Base-by-base conservation (phyloP, 2,113 vertebrate genomes). In the Sterrhoptilus dennistouni region DNA sequence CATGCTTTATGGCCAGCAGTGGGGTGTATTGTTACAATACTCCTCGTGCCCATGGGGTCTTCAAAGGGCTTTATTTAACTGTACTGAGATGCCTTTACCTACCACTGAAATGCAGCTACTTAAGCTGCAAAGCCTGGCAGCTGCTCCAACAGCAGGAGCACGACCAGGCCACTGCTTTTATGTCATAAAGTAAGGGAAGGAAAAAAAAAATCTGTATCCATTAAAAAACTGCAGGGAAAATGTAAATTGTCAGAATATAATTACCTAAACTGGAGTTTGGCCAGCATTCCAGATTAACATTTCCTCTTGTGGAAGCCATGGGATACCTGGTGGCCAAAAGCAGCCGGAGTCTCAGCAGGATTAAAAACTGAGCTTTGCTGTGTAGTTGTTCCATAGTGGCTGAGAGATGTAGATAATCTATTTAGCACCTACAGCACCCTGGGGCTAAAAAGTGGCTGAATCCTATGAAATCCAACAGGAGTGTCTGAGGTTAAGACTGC, bases 201-300 rank as follows among this genome's bases (percentile, higher is more conserved):
- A 35, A 53, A 27, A 65, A 87, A 36, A 65, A 31, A 6, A 6
- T 31, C 76, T n/a, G 21, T 66, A 54, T 85, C 79, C 79, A 86
- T 89, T 33, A 54, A 47, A 95, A 77, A 93, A 83, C 90, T 84
- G 90, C 76, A 78, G 61, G 80, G 80, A 83, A 90, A 94, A 91
- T 78, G 76, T 83, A 90, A 95, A 87, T 93, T 80, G 78, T 93
- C 84, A 68, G 77, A 89, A 71, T 56, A 83, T 89, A 95, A 95
- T 95, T 96, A 92, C 68, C 72, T 83, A 31, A 61, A 52, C 29
- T 93, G 95, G 94, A 95, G 68, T 71, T 81, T 44, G 91, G 94
- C 94, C 94, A 97, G 91, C 33, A 18, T 63, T 95, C 60, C 76
- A 95, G 80, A 94, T 89, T 54, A 92, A 95, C 77, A 68, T 74